phyloP scores from a whole-genome alignment of 2,888 invertebrate species.

The Pollenia angustigena region DNA sequence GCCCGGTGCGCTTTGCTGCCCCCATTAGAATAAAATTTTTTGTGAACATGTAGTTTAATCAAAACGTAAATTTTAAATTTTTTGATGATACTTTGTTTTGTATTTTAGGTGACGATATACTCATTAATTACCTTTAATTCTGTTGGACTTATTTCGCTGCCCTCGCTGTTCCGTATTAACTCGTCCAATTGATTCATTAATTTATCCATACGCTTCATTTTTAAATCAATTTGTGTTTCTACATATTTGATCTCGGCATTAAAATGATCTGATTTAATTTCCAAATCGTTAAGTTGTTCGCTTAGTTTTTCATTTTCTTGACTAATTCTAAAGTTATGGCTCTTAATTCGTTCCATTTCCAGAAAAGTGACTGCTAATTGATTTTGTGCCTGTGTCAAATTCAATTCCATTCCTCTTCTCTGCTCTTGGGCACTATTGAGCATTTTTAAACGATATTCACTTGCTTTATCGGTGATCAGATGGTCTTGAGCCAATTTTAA shows the following conservation, averaged over 20 bases:
- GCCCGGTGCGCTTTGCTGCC: no score
- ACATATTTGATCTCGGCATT: constrained; percentile 84
- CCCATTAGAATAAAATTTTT: no score
- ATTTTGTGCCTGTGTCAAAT: constrained; percentile 85
- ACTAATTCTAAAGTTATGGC: constrained; percentile 75
- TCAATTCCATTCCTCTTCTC: constrained; percentile 83
- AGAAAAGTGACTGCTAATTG: constrained; percentile 85
- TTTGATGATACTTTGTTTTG: no score
- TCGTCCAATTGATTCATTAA: constrained; percentile 86
- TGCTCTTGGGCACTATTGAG: constrained; percentile 84
- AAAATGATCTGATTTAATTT: constrained; percentile 84
- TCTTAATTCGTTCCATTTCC: constrained; percentile 83
- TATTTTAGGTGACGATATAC: no score
- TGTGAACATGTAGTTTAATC: no score
- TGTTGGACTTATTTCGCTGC: constrained; percentile 77
- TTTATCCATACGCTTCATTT: constrained; percentile 85
- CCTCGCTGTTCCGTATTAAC: constrained; percentile 85
- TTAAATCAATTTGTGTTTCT: constrained; percentile 84
- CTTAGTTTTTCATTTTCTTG: constrained; percentile 77
- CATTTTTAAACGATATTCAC: constrained; percentile 84
- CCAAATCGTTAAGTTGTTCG: constrained; percentile 82
- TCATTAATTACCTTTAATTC: constrained; percentile 70
- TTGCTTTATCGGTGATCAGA: constrained; percentile 88
- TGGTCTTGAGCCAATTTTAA: constrained; percentile 88
- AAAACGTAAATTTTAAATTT: no score